Percentiles rank a stretch among this genome's conserved stretches.
Evolutionary conservation across 2,113 vertebrate genomes (phyloP).

Genomic region (Hemichromis elongatus): DNA sequence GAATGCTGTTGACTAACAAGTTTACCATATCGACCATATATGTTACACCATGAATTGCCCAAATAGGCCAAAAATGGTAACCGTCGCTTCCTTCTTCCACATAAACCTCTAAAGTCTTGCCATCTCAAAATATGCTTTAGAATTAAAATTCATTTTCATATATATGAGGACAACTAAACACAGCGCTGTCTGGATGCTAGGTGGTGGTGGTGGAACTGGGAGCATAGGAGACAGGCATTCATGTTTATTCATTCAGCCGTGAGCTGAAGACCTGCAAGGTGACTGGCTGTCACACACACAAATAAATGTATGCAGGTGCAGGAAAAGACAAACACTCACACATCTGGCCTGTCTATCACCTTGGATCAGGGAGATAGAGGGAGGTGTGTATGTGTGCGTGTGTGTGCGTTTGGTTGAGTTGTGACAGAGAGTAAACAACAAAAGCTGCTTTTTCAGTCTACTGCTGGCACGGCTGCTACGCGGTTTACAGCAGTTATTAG

Average conservation of each 20-base stretch:
- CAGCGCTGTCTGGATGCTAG: neutral
- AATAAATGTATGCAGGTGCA: constrained; percentile 42
- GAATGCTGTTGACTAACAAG: neutral
- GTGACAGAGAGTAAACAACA: constrained; percentile 8
- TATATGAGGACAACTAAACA: neutral
- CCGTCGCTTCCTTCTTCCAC: rapidly evolving
- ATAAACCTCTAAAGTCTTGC: neutral
- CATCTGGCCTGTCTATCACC: constrained; percentile 42
- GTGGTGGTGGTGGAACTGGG: neutral
- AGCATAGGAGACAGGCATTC: constrained; percentile 28
- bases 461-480: neutral
- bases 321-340: constrained; percentile 38
- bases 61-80: neutral
- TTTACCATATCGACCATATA: neutral
- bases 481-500: neutral
- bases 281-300: constrained; percentile 66
- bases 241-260: constrained; percentile 73
- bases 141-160: neutral
- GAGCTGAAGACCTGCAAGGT: constrained; percentile 66
- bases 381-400: neutral
- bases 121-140: neutral
- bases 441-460: neutral
- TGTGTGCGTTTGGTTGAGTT: neutral
- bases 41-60: neutral
- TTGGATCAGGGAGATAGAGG: constrained; percentile 12